Percentiles rank a stretch among this genome's conserved stretches.
These are phyloP conservation scores for Clepsis dumicolana DNA, from an alignment of 2,888 invertebrate species.

Conservation along the genomic window DNA sequence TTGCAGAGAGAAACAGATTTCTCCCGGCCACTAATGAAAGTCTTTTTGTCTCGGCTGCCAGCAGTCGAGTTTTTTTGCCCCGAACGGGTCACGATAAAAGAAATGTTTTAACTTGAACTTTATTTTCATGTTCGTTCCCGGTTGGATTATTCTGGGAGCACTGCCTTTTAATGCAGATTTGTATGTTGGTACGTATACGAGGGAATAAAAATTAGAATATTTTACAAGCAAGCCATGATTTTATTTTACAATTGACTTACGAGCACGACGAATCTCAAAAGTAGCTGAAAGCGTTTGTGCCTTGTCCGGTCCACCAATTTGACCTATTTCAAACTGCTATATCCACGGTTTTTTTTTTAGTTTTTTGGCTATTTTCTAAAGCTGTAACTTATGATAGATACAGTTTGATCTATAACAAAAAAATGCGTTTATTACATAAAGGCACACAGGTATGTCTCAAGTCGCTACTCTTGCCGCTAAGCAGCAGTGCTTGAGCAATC, in stretches of 20 bases:
- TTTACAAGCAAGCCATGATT: neutral
- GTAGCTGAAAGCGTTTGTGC: too few species aligned
- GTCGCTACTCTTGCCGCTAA: too few species aligned
- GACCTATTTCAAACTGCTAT: too few species aligned
- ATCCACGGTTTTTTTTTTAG: too few species aligned
- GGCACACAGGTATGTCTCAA: too few species aligned
- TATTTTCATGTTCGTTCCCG: constrained; percentile 52
- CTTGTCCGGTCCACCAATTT: too few species aligned
- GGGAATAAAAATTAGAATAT: constrained; percentile 1
- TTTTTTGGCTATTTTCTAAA: too few species aligned
- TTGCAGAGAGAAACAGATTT: constrained; percentile 74
- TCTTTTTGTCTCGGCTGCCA: constrained; percentile 61
- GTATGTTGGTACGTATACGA: neutral
- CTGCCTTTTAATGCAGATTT: constrained; percentile 7
- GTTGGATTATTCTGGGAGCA: constrained; percentile 22
- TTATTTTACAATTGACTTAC: neutral
- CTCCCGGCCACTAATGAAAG: constrained; percentile 68
- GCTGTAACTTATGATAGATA: too few species aligned
- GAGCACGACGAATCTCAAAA: too few species aligned
- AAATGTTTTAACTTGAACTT: constrained; percentile 54
- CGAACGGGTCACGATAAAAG: constrained; percentile 58
- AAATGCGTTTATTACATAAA: too few species aligned
- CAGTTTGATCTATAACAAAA: too few species aligned
- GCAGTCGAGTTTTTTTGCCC: constrained; percentile 54
- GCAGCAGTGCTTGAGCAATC: too few species aligned